These are phyloP conservation scores for Phoenicopterus ruber DNA, from an alignment of 2,113 vertebrate species.

Conservation along the genomic window DNA sequence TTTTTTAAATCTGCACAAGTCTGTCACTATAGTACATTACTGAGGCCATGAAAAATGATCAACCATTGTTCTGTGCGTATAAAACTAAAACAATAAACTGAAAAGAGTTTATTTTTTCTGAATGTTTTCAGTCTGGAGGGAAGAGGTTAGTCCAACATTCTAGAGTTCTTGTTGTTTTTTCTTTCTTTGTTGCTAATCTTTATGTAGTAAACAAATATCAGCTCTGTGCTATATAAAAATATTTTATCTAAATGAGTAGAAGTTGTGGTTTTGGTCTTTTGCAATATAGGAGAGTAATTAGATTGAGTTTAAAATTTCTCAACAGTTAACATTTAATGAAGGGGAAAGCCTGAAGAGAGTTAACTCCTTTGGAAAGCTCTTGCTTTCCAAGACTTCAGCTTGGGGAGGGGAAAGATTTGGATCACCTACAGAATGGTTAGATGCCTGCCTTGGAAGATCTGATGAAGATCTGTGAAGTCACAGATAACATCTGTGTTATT, in stretches of 20 bases:
- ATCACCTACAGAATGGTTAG: not conserved
- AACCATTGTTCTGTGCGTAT: not conserved
- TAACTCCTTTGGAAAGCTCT: not conserved
- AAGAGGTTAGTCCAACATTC: not conserved
- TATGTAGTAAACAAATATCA: not conserved
- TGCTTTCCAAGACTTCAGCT: not conserved
- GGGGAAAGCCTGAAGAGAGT: not conserved
- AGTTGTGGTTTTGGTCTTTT: not conserved
- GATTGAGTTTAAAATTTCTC: not conserved
- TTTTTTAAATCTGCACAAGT: not conserved
- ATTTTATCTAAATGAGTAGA: not conserved
- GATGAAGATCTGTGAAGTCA: not conserved
- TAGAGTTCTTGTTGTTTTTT: not conserved
- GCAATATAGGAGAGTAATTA: not conserved
- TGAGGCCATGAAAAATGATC: not conserved
- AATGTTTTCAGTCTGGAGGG: constrained; percentile 20
- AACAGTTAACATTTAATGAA: not conserved
- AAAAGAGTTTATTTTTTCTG: constrained; percentile 13
- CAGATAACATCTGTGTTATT: not conserved
- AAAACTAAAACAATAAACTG: constrained; percentile 18
- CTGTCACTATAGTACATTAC: not conserved
- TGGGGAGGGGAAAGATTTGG: not conserved
- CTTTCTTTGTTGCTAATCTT: constrained; percentile 2
- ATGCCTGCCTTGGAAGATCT: not conserved
- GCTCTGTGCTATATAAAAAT: not conserved